A percentile compares a stretch with the other conserved stretches of the same genome.
These are phyloP conservation scores for Hyles vespertilio DNA, from an alignment of 1,140 invertebrate species.

Conservation along the genomic window DNA sequence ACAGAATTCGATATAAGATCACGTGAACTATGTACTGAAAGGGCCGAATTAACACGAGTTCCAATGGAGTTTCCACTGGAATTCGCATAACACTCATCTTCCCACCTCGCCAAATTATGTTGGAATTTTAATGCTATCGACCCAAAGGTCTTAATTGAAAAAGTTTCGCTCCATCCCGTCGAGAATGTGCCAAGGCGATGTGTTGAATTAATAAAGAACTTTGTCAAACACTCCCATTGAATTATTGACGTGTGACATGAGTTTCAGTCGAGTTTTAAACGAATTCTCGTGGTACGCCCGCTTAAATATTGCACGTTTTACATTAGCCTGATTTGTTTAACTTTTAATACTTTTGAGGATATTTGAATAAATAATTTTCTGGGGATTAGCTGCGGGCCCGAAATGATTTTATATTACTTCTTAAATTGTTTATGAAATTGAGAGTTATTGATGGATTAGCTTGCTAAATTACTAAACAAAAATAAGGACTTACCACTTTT, in stretches of 20 bases:
- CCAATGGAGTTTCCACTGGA: conserved; percentile 13
- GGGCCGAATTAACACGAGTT: conserved; percentile 13
- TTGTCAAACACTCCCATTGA: conserved; percentile 42
- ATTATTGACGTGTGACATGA: conserved; percentile 34
- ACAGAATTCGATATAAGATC: conserved; percentile 1
- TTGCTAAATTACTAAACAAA: no score
- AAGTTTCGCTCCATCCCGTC: conserved; percentile 34
- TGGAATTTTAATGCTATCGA: conserved; percentile 48
- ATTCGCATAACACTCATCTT: conserved; percentile 18
- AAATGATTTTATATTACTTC: no score
- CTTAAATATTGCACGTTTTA: no score
- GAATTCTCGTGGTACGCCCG: conserved; percentile 13
- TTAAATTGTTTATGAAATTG: no score
- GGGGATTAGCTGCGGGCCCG: no score
- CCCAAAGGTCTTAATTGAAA: conserved; percentile 52
- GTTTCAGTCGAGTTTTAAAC: conserved; percentile 20
- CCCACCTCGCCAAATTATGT: conserved; percentile 28
- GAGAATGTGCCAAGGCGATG: conserved; percentile 34
- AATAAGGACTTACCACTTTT: no score
- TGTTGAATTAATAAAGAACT: conserved; percentile 50
- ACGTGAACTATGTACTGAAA: no score
- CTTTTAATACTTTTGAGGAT: no score
- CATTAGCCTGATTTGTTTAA: no score
- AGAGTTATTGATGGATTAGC: no score
- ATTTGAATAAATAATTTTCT: no score